These are phyloP conservation scores for Monopterus albus DNA, from an alignment of 2,113 vertebrate genomes.

Conservation along the genomic window DNA sequence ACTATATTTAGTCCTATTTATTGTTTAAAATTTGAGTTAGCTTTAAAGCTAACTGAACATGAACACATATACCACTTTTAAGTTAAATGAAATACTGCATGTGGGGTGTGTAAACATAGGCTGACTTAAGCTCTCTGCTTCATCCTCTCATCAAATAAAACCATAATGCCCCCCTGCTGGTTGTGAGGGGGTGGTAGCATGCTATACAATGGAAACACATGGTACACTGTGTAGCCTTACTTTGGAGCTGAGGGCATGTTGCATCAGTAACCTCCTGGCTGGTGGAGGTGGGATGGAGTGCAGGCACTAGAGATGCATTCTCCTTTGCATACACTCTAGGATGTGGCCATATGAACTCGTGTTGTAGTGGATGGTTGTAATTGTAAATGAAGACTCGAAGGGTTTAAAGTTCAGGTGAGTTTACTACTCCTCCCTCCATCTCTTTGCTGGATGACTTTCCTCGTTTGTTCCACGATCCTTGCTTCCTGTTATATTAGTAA, in stretches of 20 bases:
- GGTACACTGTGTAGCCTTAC: background rate
- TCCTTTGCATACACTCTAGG: background rate
- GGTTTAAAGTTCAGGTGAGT: constrained; percentile 32
- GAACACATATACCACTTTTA: constrained; percentile 1
- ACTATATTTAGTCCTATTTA: no score
- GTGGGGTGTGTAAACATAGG: constrained; percentile 8
- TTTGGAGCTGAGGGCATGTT: constrained; percentile 21
- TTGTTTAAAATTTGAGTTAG: no score
- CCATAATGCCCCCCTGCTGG: constrained; percentile 32
- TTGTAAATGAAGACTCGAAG: no score
- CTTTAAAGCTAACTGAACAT: no score
- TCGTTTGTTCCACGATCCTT: constrained; percentile 3
- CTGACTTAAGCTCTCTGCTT: constrained; percentile 19
- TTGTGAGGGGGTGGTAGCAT: constrained; percentile 24
- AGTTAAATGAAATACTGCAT: constrained; percentile 8
- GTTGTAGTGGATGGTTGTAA: no score
- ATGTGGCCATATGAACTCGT: background rate
- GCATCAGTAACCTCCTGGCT: constrained; percentile 9
- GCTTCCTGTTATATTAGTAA: constrained; percentile 16
- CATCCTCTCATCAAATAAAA: constrained; percentile 29
- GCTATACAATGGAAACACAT: constrained; percentile 34
- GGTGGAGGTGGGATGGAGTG: constrained; percentile 18
- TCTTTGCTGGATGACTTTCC: no score
- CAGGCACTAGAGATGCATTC: background rate
- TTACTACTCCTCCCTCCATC: constrained; percentile 1